Evolutionary conservation across 1,140 invertebrate genomes (phyloP).

Genomic region (Papilio machaon): DNA sequence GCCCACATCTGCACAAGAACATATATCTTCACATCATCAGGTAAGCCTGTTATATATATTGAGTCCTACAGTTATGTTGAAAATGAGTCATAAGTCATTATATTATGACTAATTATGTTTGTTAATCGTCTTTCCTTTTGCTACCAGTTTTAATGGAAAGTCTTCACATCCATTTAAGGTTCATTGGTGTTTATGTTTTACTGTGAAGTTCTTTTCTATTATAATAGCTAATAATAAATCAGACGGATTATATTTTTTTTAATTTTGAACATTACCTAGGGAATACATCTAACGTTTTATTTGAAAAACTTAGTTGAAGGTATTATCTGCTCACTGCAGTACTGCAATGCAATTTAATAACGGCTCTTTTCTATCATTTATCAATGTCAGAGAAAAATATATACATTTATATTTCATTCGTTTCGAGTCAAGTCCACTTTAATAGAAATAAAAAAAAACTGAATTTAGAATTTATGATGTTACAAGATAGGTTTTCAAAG

Average conservation of each 20-base stretch:
- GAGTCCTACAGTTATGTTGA: no score
- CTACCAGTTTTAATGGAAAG: not conserved
- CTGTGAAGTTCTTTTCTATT: no score
- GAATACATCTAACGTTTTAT: not conserved
- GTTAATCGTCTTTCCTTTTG: no score
- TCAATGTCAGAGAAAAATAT: conserved; percentile 14
- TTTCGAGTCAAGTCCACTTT: conserved; percentile 3
- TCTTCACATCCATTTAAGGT: no score
- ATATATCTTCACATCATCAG: conserved; percentile 75
- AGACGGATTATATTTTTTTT: not conserved
- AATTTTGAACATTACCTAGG: not conserved
- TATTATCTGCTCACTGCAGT: conserved; percentile 11
- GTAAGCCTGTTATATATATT: conserved; percentile 50
- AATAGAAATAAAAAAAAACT: not conserved
- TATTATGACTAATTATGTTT: no score
- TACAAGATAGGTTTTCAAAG: not conserved
- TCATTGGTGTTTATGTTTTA: no score
- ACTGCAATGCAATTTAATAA: conserved; percentile 12
- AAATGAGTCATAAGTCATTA: no score
- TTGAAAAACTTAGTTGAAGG: not conserved
- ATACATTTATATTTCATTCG: conserved; percentile 11
- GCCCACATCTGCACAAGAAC: conserved; percentile 69
- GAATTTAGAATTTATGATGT: not conserved
- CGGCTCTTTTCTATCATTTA: not conserved
- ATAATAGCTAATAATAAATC: not conserved